Evolutionary conservation across 2,797 vertebrate species (phyloP).

Genomic region (Bradypus variegatus): DNA sequence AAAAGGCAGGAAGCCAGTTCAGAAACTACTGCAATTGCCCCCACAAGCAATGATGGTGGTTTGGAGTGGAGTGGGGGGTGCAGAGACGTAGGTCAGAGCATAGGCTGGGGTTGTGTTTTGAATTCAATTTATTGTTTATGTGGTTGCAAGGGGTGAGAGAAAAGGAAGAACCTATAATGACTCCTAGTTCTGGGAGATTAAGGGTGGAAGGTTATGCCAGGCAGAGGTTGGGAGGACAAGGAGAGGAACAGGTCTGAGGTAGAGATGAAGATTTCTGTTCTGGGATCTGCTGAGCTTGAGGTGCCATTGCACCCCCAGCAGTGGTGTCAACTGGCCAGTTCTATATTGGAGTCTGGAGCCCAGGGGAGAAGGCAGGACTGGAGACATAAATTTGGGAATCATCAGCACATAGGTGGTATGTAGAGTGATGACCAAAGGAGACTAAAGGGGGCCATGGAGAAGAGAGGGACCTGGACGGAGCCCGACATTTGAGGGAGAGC

Average conservation of each 20-base stretch:
- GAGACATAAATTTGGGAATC: neutral
- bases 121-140: neutral
- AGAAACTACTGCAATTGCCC: no score
- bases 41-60: neutral
- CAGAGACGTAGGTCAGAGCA: neutral
- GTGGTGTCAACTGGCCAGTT: neutral
- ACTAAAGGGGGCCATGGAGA: neutral
- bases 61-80: neutral
- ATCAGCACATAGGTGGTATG: no score
- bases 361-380: neutral
- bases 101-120: neutral
- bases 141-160: neutral
- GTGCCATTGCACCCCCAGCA: neutral
- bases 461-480: no score
- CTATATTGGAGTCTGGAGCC: neutral
- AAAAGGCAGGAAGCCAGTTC: neutral
- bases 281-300: neutral
- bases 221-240: neutral
- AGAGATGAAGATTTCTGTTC: neutral
- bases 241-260: neutral
- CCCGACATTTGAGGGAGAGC: fast-evolving
- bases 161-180: neutral
- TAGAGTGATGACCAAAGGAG: neutral
- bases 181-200: neutral
- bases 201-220: neutral